Percentiles rank a stretch among this genome's conserved stretches.
Evolutionary conservation across 2,888 invertebrate species (phyloP).

Genomic region (Chloromyia formosa): DNA sequence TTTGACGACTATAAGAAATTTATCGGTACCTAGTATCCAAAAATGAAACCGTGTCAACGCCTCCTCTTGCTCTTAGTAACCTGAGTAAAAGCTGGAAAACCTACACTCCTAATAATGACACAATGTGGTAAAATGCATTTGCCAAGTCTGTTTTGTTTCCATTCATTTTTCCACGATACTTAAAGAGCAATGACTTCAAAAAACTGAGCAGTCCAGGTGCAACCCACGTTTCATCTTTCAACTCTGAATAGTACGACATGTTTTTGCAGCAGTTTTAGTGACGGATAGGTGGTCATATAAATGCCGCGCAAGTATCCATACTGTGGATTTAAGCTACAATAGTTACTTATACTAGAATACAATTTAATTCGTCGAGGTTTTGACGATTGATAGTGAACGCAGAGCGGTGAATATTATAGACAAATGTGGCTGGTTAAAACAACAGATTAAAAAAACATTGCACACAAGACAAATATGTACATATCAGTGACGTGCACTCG

Average conservation of each 20-base stretch:
- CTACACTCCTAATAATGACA: neutral
- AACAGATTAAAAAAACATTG: no score
- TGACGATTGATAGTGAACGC: no score
- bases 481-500: no score
- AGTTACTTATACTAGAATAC: no score
- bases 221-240: slow-evolving; percentile 12
- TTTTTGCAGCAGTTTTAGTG: no score
- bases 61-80: neutral
- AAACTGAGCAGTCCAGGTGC: neutral
- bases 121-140: neutral
- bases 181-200: neutral
- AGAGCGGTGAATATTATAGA: no score
- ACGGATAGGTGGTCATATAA: no score
- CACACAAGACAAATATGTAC: no score
- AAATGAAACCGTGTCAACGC: slow-evolving; percentile 10
- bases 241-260: neutral
- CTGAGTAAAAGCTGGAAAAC: neutral
- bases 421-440: no score
- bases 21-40: neutral
- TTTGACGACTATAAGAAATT: neutral
- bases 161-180: neutral
- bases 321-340: no score
- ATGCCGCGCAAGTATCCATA: no score
- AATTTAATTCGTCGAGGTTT: no score
- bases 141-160: neutral